Evolutionary conservation across 2,797 vertebrate genomes (phyloP).

Genomic region (Poeciliopsis infans): DNA sequence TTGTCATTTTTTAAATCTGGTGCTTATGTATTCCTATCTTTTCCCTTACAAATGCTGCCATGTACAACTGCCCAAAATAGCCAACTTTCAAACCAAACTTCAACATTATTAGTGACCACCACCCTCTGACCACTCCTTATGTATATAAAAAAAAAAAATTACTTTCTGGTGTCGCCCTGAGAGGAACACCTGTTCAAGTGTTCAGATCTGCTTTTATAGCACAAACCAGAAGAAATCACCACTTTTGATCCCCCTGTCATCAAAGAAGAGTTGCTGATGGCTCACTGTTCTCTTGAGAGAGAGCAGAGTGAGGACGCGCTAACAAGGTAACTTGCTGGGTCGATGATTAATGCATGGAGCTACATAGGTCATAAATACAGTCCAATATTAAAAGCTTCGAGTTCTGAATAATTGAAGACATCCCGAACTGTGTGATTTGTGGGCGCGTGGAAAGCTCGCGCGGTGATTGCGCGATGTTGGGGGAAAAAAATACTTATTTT

Average conservation of each 20-base stretch:
- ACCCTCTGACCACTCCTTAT: background rate
- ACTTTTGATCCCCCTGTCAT: constrained; percentile 27
- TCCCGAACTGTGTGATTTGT: constrained; percentile 52
- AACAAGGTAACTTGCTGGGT: constrained; percentile 55
- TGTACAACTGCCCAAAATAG: background rate
- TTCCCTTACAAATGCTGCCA: background rate
- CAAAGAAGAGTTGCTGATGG: constrained; percentile 15
- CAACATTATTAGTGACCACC: background rate
- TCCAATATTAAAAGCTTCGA: constrained; percentile 70
- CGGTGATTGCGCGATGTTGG: constrained; percentile 12
- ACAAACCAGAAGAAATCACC: constrained; percentile 32
- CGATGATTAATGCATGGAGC: constrained; percentile 72
- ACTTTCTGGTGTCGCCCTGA: background rate
- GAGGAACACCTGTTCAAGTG: constrained; percentile 62
- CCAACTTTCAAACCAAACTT: background rate
- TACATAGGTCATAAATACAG: constrained; percentile 68
- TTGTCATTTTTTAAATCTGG: background rate
- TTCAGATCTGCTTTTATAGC: constrained; percentile 35
- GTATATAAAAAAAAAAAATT: too few species aligned
- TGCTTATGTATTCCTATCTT: background rate
- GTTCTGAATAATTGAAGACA: constrained; percentile 72
- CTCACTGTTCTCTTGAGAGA: constrained; percentile 24
- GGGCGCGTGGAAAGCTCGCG: constrained; percentile 29
- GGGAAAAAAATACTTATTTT: constrained; percentile 3
- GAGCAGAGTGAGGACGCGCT: constrained; percentile 41